Evolutionary conservation across 2,113 vertebrate genomes (phyloP).

Genomic region (Strix uralensis): DNA sequence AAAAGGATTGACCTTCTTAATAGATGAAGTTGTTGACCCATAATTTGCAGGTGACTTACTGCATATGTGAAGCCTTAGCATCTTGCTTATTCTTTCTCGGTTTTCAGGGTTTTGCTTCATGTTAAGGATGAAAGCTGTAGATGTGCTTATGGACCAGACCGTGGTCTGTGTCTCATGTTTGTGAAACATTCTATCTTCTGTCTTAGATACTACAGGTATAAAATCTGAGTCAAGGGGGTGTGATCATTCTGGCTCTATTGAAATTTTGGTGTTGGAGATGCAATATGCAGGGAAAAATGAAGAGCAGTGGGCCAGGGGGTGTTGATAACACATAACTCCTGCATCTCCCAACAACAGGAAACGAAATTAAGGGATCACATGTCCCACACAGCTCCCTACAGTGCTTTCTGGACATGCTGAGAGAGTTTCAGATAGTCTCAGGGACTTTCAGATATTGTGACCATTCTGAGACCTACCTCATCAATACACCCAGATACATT

Average conservation of each 20-base stretch:
- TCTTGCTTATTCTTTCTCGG: background rate
- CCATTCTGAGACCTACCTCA: background rate
- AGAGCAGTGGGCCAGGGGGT: background rate
- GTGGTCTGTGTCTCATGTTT: background rate
- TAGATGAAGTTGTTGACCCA: background rate
- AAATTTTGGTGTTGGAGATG: background rate
- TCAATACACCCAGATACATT: background rate
- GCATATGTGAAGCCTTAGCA: background rate
- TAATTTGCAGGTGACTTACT: background rate
- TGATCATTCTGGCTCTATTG: background rate
- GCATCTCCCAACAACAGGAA: background rate
- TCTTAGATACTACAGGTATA: background rate
- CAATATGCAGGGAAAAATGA: accelerated
- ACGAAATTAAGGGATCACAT: background rate
- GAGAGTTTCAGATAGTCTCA: background rate
- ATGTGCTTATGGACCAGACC: background rate
- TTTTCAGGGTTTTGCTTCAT: background rate
- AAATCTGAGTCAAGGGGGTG: background rate
- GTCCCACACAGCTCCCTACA: background rate
- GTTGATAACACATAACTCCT: background rate
- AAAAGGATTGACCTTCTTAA: background rate
- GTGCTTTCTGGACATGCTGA: background rate
- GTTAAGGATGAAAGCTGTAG: background rate
- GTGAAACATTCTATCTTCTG: background rate
- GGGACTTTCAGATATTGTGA: background rate